Evolutionary conservation across 2,113 vertebrate species (phyloP).

Genomic region (Oostethus manadensis): DNA sequence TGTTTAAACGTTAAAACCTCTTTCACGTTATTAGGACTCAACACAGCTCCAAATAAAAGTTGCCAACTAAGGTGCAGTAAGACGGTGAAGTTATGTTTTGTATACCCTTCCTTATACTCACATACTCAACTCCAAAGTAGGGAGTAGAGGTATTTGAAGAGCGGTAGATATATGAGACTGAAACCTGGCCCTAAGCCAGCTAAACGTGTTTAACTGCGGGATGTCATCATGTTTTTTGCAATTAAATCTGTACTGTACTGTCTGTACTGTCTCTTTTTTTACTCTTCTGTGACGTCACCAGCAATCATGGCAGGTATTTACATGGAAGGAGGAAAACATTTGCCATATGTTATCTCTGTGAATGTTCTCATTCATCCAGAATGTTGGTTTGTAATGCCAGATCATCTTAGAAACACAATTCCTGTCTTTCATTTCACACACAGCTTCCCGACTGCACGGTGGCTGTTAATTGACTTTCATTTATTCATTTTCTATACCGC

Average conservation of each 20-base stretch:
- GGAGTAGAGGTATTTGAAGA: conserved; percentile 9
- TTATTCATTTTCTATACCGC: too few relatives aligned
- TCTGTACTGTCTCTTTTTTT: neutral
- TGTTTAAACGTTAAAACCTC: conserved; percentile 5
- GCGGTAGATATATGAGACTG: conserved; percentile 39
- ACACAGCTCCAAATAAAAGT: neutral
- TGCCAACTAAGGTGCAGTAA: neutral
- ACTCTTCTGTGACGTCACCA: neutral
- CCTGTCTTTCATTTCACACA: too few relatives aligned
- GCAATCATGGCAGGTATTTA: too few relatives aligned
- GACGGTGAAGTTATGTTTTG: neutral
- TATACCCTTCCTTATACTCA: neutral
- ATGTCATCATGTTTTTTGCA: conserved; percentile 34
- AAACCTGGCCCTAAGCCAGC: conserved; percentile 65
- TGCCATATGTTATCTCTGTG: too few relatives aligned
- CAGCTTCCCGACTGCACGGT: too few relatives aligned
- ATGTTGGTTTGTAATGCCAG: neutral
- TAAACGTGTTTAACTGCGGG: conserved; percentile 38
- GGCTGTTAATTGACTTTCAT: too few relatives aligned
- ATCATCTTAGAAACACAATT: too few relatives aligned
- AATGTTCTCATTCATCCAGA: too few relatives aligned
- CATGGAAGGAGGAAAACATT: too few relatives aligned
- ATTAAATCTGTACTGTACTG: neutral
- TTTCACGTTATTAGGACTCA: neutral
- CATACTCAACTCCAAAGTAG: neutral